These are phyloP conservation scores for Diaprepes abbreviatus DNA, from an alignment of 2,888 invertebrate genomes.

Conservation along the genomic window DNA sequence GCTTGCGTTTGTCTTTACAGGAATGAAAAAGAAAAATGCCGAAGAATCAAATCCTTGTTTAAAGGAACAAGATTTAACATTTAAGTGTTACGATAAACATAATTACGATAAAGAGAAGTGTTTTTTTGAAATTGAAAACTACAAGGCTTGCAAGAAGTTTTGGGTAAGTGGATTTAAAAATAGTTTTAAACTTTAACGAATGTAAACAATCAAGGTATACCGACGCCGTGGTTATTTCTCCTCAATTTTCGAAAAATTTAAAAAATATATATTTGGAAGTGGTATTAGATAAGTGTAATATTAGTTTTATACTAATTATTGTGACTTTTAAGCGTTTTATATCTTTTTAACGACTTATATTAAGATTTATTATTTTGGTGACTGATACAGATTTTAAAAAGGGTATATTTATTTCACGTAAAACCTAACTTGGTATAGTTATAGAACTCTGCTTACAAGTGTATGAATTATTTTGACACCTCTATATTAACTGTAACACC, in stretches of 20 bases:
- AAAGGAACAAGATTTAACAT: conserved; percentile 81
- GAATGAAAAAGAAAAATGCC: conserved; percentile 56
- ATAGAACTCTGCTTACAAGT: too few species aligned
- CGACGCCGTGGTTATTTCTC: conserved; percentile 11
- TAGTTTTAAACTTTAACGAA: background rate
- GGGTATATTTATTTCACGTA: too few species aligned
- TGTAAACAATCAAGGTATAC: conserved; percentile 22
- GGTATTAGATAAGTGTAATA: too few species aligned
- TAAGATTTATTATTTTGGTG: too few species aligned
- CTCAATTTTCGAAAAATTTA: background rate
- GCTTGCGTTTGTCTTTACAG: conserved; percentile 8
- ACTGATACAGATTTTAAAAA: too few species aligned
- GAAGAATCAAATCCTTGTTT: conserved; percentile 68
- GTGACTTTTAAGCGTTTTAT: too few species aligned
- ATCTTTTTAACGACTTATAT: too few species aligned
- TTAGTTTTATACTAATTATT: too few species aligned
- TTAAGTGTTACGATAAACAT: conserved; percentile 79
- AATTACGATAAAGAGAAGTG: conserved; percentile 78
- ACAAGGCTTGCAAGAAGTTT: conserved; percentile 83
- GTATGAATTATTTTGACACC: too few species aligned
- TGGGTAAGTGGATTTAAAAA: conserved; percentile 74
- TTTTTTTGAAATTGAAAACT: conserved; percentile 79
- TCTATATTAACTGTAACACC: too few species aligned
- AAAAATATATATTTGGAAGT: too few species aligned
- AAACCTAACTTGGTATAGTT: too few species aligned